Conservation (phyloP, 1,140 invertebrate genomes). For the Drosophila saltans region DNA sequence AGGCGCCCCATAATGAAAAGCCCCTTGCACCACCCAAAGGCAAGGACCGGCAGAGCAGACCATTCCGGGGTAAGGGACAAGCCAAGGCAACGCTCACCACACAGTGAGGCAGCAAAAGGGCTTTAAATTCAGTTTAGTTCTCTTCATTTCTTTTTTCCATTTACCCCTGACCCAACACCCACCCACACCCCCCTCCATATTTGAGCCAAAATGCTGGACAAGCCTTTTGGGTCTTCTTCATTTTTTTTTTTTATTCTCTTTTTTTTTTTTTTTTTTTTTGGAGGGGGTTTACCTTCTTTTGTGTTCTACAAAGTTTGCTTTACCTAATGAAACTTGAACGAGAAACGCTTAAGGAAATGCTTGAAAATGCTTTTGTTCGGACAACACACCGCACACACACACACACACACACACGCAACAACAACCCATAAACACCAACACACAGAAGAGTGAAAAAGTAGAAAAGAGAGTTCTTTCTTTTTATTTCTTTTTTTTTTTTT, state of each 20-base stretch:
- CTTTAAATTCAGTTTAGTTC: constrained; percentile 21
- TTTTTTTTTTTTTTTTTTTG: constrained; percentile 16
- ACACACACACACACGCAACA: not conserved
- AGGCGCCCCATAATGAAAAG: constrained; percentile 64
- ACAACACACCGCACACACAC: not conserved
- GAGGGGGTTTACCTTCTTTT: constrained; percentile 18
- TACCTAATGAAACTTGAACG: constrained; percentile 74
- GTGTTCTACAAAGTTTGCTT: constrained; percentile 58
- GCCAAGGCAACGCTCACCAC: not conserved
- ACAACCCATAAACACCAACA: constrained; percentile 7
- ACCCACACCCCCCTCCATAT: not conserved
- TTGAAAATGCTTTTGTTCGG: constrained; percentile 72
- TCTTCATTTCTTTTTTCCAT: not conserved
- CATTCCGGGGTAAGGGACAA: not conserved
- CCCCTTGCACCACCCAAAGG: constrained; percentile 19
- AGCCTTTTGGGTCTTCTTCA: constrained; percentile 38
- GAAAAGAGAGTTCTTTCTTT: constrained; percentile 24
- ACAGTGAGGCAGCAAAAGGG: not conserved
- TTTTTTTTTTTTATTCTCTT: not conserved
- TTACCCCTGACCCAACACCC: not conserved
- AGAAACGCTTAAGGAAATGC: constrained; percentile 71
- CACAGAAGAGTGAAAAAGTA: constrained; percentile 21
- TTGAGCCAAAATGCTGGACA: constrained; percentile 23
- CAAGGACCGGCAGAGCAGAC: not conserved
- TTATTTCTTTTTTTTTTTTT: constrained; percentile 15